These are phyloP conservation scores for Brachionichthys hirsutus DNA, from an alignment of 2,113 vertebrate genomes.

Conservation along the genomic window DNA sequence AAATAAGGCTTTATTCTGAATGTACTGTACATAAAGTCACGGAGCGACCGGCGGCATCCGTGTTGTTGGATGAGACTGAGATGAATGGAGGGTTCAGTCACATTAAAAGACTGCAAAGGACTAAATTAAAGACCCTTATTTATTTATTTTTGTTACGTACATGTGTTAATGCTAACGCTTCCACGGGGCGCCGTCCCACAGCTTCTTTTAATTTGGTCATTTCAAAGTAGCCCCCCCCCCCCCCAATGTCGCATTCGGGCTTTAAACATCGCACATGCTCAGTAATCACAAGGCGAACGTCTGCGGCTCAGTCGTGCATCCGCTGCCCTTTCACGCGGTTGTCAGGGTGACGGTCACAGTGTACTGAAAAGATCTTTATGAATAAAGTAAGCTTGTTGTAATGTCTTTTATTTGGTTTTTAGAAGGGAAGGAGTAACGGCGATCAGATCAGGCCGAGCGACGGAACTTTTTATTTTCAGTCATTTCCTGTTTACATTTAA, in stretches of 20 bases:
- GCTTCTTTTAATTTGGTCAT: slow-evolving; percentile 54
- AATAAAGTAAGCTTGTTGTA: slow-evolving; percentile 69
- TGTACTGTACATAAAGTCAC: slow-evolving; percentile 63
- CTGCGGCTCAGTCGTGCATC: not conserved
- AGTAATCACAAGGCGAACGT: slow-evolving; percentile 43
- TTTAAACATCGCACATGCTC: slow-evolving; percentile 58
- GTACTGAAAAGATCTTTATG: slow-evolving; percentile 64
- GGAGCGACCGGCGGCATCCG: slow-evolving; percentile 1
- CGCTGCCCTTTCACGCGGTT: slow-evolving; percentile 21
- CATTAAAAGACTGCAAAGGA: slow-evolving; percentile 8
- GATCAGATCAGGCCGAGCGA: not conserved
- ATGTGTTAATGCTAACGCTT: slow-evolving; percentile 5
- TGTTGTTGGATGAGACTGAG: slow-evolving; percentile 23
- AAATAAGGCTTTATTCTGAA: slow-evolving; percentile 76
- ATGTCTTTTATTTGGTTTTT: slow-evolving; percentile 2
- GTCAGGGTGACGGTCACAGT: slow-evolving; percentile 34
- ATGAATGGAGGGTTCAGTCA: too few relatives aligned
- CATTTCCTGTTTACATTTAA: slow-evolving; percentile 89
- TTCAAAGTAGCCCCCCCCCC: slow-evolving; percentile 21
- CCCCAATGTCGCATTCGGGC: slow-evolving; percentile 51
- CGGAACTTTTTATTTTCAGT: slow-evolving; percentile 73
- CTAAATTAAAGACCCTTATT: too few relatives aligned
- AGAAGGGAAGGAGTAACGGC: not conserved
- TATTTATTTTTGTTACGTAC: too few relatives aligned
- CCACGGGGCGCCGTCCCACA: slow-evolving; percentile 18